Conservation (phyloP, 2,797 vertebrate species). For the Presbytis comata region DNA sequence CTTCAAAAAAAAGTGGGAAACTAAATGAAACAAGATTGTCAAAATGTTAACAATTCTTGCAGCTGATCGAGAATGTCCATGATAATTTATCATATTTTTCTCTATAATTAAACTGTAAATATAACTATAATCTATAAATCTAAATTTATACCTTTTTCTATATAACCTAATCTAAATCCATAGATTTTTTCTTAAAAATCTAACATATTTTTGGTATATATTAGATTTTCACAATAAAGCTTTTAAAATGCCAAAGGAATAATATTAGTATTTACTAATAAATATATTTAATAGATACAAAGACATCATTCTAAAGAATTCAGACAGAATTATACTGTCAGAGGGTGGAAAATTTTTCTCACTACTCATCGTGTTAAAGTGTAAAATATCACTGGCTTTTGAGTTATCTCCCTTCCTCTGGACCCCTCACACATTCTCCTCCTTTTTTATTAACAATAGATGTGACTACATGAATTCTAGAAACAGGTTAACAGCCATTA, state of each 20-base stretch:
- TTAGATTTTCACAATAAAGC: background rate
- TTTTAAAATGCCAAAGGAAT: background rate
- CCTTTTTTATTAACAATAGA: background rate
- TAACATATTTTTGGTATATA: background rate
- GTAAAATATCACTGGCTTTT: background rate
- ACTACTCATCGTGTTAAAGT: background rate
- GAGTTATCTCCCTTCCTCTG: background rate
- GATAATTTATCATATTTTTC: background rate
- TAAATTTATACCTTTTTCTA: too few relatives aligned
- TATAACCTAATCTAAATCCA: too few relatives aligned
- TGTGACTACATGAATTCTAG: background rate
- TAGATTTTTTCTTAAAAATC: too few relatives aligned
- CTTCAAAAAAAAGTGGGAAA: background rate
- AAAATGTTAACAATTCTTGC: slow-evolving; percentile 24
- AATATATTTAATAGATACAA: background rate
- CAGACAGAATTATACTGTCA: background rate
- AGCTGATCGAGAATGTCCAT: background rate
- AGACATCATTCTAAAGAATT: background rate
- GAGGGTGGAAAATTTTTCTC: background rate
- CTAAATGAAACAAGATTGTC: background rate
- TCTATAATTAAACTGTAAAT: background rate
- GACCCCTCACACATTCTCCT: background rate
- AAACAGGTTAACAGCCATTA: background rate
- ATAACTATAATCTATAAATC: too few relatives aligned
- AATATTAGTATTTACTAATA: background rate